Conservation (phyloP, 2,797 vertebrate species). For the Scyliorhinus canicula region DNA sequence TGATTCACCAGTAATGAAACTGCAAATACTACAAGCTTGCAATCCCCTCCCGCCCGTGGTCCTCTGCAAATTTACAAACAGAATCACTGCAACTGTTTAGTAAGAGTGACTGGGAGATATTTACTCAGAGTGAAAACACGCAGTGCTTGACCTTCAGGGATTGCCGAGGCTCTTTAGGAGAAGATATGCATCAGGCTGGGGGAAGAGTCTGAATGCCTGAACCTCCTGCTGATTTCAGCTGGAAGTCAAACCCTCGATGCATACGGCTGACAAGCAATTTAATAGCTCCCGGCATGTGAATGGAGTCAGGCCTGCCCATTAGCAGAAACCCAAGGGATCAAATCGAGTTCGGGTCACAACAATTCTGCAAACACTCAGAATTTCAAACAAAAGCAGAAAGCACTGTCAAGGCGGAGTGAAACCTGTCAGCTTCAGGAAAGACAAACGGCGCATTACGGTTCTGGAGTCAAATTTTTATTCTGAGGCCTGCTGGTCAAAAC, state of each 20-base stretch:
- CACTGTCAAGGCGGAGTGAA: neutral
- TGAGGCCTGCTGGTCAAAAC: neutral
- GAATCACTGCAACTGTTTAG: neutral
- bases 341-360: neutral
- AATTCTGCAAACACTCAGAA: neutral
- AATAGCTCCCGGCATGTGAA: neutral
- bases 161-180: neutral
- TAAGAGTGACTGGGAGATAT: neutral
- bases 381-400: conserved; percentile 2
- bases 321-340: conserved; percentile 7
- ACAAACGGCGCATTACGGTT: neutral
- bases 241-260: neutral
- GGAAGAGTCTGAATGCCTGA: neutral
- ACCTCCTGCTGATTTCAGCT: conserved; percentile 37
- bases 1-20: neutral
- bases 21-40: neutral
- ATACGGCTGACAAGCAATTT: neutral
- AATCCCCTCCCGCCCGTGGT: neutral
- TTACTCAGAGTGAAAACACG: neutral
- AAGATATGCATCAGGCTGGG: neutral
- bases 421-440: neutral
- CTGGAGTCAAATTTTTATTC: neutral
- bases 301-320: neutral
- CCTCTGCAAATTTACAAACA: neutral
- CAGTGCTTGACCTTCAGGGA: neutral